Evolutionary conservation across 2,113 vertebrate species (phyloP).

Genomic region (Tenebrosternarchus preto): DNA sequence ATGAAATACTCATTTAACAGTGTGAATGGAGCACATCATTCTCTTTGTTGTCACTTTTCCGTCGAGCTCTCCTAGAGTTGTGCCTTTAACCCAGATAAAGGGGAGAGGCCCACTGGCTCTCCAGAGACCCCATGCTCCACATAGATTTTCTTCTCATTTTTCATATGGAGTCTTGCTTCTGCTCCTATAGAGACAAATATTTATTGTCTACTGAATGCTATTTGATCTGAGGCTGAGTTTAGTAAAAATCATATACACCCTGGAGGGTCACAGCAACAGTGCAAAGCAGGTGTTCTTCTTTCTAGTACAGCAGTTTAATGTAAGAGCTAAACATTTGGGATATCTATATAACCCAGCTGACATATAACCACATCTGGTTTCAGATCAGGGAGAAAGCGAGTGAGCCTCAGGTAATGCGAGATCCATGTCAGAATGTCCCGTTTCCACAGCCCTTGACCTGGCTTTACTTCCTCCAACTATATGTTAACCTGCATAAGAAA

Average conservation of each 20-base stretch:
- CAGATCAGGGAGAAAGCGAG: neutral
- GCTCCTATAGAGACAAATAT: constrained; percentile 9
- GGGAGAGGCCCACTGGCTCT: constrained; percentile 23
- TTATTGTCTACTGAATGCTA: constrained; percentile 2
- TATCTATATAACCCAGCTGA: neutral
- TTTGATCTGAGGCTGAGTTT: too few relatives aligned
- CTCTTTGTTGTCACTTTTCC: neutral
- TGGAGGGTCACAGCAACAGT: neutral
- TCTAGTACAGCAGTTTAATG: neutral
- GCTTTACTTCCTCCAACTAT: neutral
- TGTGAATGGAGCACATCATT: neutral
- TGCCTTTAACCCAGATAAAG: constrained; percentile 51
- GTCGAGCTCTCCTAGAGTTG: constrained; percentile 7
- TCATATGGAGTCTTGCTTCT: constrained; percentile 20
- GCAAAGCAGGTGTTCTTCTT: neutral
- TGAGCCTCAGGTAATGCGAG: neutral
- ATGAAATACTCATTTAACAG: neutral
- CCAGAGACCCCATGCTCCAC: constrained; percentile 40
- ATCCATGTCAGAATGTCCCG: neutral
- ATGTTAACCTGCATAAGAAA: neutral
- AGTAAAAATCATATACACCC: too few relatives aligned
- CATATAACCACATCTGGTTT: constrained; percentile 14
- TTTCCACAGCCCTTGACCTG: neutral
- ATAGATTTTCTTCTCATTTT: constrained; percentile 30
- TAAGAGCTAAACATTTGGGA: neutral